phyloP scores from a whole-genome alignment of 2,113 vertebrate genomes.

The Toxotes chatareus region DNA sequence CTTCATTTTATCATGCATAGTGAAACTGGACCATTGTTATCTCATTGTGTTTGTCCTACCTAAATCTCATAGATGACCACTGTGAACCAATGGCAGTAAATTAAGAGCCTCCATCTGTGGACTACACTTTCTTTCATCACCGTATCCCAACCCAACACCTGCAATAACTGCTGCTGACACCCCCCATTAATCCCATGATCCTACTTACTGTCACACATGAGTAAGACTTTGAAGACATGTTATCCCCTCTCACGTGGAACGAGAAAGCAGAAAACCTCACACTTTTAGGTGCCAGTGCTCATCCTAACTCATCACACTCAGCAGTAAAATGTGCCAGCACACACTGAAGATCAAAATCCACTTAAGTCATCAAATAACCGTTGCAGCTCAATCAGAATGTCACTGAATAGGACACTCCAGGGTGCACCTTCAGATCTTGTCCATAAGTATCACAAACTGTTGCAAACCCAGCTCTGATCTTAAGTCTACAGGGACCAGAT shows the following conservation, averaged over 20 bases:
- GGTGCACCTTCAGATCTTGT: background rate
- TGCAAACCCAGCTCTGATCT: background rate
- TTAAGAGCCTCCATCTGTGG: constrained; percentile 3
- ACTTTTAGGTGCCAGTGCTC: constrained; percentile 17
- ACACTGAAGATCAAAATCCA: constrained; percentile 2
- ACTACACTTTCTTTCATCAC: constrained; percentile 11
- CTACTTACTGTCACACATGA: constrained; percentile 66
- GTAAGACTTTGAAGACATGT: constrained; percentile 57
- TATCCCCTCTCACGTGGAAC: constrained; percentile 42
- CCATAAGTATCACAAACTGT: background rate
- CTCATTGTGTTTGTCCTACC: background rate
- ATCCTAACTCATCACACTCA: background rate
- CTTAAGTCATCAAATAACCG: background rate
- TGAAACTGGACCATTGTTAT: background rate
- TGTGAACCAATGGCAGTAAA: background rate
- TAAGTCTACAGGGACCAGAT: background rate
- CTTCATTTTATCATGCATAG: background rate
- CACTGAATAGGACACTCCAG: background rate
- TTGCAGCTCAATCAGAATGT: constrained; percentile 6
- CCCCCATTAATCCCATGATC: constrained; percentile 61
- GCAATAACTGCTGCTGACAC: constrained; percentile 53
- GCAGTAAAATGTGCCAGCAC: background rate
- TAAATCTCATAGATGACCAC: constrained; percentile 21
- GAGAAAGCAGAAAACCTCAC: constrained; percentile 18
- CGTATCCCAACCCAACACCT: constrained; percentile 48